Conservation (phyloP, 2,888 invertebrate genomes). For the Lordiphosa andalusiaca region DNA sequence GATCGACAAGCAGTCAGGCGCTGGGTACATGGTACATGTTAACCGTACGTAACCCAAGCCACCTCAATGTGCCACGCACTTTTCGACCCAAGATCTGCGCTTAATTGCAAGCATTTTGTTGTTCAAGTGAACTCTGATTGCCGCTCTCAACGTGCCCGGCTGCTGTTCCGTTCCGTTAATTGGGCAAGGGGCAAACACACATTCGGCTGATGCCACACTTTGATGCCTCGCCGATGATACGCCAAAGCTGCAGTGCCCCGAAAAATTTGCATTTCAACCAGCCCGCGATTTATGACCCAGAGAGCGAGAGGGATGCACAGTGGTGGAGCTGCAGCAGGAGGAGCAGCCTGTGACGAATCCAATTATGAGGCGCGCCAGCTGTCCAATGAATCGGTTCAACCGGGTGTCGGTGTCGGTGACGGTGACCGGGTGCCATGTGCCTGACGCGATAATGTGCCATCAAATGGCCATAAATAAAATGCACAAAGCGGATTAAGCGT, state of each 20-base stretch:
- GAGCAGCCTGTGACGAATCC: conserved; percentile 69
- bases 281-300: conserved; percentile 70
- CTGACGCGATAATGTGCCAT: conserved; percentile 70
- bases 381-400: conserved; percentile 40
- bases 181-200: conserved; percentile 46
- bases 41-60: conserved; percentile 22
- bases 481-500: conserved; percentile 72
- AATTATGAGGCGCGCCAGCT: conserved; percentile 73
- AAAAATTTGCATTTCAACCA: conserved; percentile 72
- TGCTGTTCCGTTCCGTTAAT: conserved; percentile 54
- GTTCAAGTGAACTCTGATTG: conserved; percentile 67
- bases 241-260: conserved; percentile 21
- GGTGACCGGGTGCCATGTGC: conserved; percentile 57
- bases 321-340: background rate
- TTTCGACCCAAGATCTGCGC: conserved; percentile 51
- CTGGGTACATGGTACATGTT: conserved; percentile 42
- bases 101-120: conserved; percentile 64
- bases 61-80: conserved; percentile 53
- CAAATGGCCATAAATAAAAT: conserved; percentile 70
- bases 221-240: conserved; percentile 71
- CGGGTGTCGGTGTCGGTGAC: conserved; percentile 18
- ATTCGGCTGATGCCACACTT: conserved; percentile 65
- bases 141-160: conserved; percentile 9
- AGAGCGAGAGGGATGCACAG: conserved; percentile 15
- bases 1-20: conserved; percentile 61